phyloP scores from a whole-genome alignment of 1,140 invertebrate genomes.

The Penaeus japonicus region DNA sequence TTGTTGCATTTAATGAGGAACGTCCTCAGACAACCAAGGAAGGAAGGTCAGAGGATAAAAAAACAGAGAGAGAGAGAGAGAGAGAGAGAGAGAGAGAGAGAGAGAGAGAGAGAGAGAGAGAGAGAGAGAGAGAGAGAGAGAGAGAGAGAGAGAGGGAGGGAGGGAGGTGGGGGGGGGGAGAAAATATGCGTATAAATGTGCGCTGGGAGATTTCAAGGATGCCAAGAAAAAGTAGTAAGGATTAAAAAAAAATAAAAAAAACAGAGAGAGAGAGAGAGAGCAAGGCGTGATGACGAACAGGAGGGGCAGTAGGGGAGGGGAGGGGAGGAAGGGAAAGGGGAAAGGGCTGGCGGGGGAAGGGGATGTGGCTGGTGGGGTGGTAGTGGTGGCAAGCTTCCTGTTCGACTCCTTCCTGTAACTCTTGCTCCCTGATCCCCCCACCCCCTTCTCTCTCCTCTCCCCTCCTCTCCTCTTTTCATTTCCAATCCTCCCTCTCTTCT shows the following conservation, averaged over 20 bases:
- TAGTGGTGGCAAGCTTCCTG: background rate
- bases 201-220: too few relatives aligned
- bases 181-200: background rate
- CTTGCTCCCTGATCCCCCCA: background rate
- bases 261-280: background rate
- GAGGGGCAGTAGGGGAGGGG: background rate
- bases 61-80: background rate
- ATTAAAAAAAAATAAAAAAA: background rate
- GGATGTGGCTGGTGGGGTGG: background rate
- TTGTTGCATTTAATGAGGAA: too few relatives aligned
- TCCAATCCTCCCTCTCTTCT: background rate
- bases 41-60: too few relatives aligned
- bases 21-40: too few relatives aligned
- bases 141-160: background rate
- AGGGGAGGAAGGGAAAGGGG: background rate
- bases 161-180: background rate
- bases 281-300: background rate
- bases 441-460: background rate
- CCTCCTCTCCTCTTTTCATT: background rate
- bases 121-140: background rate
- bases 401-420: background rate
- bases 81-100: background rate
- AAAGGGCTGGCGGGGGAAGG: too few relatives aligned
- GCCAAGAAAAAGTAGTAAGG: too few relatives aligned
- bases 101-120: background rate